Evolutionary conservation across 2,113 vertebrate genomes (phyloP), one percentile per base, ranked within the genome.

Genomic region (Formicarius rufipectus): DNA sequence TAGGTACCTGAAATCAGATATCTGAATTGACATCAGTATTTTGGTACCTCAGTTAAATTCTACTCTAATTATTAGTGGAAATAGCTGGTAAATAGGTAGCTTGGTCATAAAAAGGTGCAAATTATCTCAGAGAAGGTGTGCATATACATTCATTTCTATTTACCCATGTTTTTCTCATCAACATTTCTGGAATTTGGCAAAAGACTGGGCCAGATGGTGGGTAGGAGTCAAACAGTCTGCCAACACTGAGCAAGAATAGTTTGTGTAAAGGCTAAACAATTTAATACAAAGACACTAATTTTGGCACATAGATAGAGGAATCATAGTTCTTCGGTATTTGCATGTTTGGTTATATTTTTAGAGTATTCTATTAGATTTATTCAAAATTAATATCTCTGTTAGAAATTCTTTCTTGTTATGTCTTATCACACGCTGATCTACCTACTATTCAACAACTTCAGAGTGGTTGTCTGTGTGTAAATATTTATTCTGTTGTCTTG

Each of bases 211-310:
- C 91, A 92, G 79, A 84, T 96, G 85, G 52, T 84, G 56, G 56
- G 30, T 92, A 89, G 92, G 82, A 95, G 56, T 94, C 79, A 88
- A 89, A 42, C 67, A 77, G 39, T 90, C 79, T 91, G 75, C 95
- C 92, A 97, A 96, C 56, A 88, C 42, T 64, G 67, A 91, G 47
- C 33, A 66, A 67, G 68, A 96, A 39, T 63, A 76, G 35, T 91
- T 95, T 77, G 66, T 85, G 72, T 92, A 76, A 88, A 93, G 39
- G 37, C 72, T 88, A 94, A 94, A 94, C 88, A 95, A 84, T 63
- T 87, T 95, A 93, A 94, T 95, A 86, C 75, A 81, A 81, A 92
- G 76, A 24, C 35, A 71, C 16, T 81, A 0, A 8, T 88, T 93
- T 90, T 92, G 83, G 52, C 85, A 68, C 31, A 12, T n/a, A 35